A percentile compares a stretch with the other conserved stretches of the same genome.
phyloP scores from a whole-genome alignment of 1,140 invertebrate genomes.

The Charaxes varanes region DNA sequence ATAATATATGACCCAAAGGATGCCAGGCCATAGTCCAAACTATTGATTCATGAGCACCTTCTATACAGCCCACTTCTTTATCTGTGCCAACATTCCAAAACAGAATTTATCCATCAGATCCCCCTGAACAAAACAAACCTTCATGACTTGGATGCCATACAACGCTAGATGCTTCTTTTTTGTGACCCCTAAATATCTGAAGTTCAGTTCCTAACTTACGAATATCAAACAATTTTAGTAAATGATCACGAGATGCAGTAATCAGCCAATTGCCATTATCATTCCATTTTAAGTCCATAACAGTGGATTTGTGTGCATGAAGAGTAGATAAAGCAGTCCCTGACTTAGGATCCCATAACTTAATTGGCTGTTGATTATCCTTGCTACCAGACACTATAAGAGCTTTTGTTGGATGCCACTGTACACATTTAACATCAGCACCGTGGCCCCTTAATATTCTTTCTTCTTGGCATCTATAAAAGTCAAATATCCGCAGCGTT shows the following conservation, averaged over 20 bases:
- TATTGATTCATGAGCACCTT: constrained; percentile 98
- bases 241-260: constrained; percentile 98
- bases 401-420: constrained; percentile 99
- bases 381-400: constrained; percentile 98
- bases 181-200: constrained; percentile 97
- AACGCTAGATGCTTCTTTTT: constrained; percentile 97
- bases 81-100: constrained; percentile 99
- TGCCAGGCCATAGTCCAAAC: constrained; percentile 99
- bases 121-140: constrained; percentile 95
- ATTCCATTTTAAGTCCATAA: constrained; percentile 99
- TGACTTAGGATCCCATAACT: constrained; percentile 99
- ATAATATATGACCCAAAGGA: constrained; percentile 98
- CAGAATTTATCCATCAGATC: constrained; percentile 97
- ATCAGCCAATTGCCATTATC: constrained; percentile 99
- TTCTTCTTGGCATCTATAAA: constrained; percentile 97
- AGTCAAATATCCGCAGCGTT: constrained; percentile 98
- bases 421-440: constrained; percentile 99
- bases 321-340: constrained; percentile 91
- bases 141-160: constrained; percentile 99
- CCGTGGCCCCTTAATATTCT: constrained; percentile 97
- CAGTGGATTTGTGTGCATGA: constrained; percentile 99
- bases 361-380: constrained; percentile 99
- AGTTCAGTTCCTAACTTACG: constrained; percentile 95
- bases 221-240: constrained; percentile 98
- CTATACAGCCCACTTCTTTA: constrained; percentile 98